A percentile compares a stretch with the other conserved stretches of the same genome.
These are phyloP conservation scores for Lasioglossum baleicum DNA, from an alignment of 1,140 invertebrate species.

Conservation along the genomic window DNA sequence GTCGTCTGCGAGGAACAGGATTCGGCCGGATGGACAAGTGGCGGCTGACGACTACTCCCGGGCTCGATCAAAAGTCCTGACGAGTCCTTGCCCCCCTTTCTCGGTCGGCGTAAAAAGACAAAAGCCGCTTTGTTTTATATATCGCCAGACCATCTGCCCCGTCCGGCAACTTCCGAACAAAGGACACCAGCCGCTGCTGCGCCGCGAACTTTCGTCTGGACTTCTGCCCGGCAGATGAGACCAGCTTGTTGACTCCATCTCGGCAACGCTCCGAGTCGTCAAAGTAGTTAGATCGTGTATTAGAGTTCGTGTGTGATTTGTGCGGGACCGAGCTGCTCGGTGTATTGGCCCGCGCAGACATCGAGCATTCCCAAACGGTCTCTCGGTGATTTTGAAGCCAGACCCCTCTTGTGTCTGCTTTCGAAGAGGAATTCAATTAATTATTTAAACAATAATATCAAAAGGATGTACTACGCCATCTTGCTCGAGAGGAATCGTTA, in stretches of 20 bases:
- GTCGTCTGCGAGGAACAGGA: conserved; percentile 39
- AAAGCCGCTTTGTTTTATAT: not conserved
- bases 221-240: not conserved
- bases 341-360: too few relatives aligned
- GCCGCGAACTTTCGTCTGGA: conserved; percentile 11
- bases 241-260: not conserved
- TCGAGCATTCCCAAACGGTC: too few relatives aligned
- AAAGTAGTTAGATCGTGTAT: too few relatives aligned
- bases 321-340: too few relatives aligned
- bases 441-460: too few relatives aligned
- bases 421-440: too few relatives aligned
- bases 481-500: too few relatives aligned
- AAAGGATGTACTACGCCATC: too few relatives aligned
- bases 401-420: too few relatives aligned
- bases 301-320: too few relatives aligned
- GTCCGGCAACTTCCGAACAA: conserved; percentile 22
- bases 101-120: conserved; percentile 8
- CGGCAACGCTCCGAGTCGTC: too few relatives aligned
- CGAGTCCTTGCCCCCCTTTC: not conserved
- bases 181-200: not conserved
- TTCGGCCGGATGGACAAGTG: conserved; percentile 3
- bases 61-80: conserved; percentile 37
- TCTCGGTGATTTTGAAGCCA: too few relatives aligned
- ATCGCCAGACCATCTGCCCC: not conserved
- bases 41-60: not conserved